Evolutionary conservation across 2,797 vertebrate species (phyloP).

Genomic region (Toxotes lorentzi): DNA sequence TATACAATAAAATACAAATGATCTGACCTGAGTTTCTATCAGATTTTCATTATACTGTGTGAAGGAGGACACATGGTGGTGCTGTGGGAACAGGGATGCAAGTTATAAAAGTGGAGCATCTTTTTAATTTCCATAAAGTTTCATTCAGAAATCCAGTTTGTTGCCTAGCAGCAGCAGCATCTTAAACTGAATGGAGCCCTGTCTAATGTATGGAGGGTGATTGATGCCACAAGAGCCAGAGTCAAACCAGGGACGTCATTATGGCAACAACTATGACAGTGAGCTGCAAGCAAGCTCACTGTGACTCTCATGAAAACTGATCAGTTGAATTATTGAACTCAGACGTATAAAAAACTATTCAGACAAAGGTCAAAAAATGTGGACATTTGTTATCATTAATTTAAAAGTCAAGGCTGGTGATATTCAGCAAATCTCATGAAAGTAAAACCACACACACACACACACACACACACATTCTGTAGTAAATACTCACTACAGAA

Average conservation of each 20-base stretch:
- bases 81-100: background rate
- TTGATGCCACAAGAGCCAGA: background rate
- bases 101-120: background rate
- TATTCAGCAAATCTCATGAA: no score
- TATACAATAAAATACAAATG: no score
- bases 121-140: conserved; percentile 4
- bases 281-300: background rate
- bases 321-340: no score
- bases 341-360: no score
- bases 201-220: background rate
- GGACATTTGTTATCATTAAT: no score
- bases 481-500: no score
- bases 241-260: background rate
- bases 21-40: background rate
- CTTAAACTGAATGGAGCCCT: conserved; percentile 3
- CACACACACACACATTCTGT: no score
- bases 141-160: conserved; percentile 29
- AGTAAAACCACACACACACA: no score
- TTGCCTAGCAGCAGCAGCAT: conserved; percentile 69
- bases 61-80: conserved; percentile 9
- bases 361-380: no score
- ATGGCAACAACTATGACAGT: background rate
- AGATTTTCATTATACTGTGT: background rate
- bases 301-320: no score
- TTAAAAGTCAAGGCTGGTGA: no score